phyloP scores from a whole-genome alignment of 2,888 invertebrate species.

The Acanthococcus lagerstroemiae region DNA sequence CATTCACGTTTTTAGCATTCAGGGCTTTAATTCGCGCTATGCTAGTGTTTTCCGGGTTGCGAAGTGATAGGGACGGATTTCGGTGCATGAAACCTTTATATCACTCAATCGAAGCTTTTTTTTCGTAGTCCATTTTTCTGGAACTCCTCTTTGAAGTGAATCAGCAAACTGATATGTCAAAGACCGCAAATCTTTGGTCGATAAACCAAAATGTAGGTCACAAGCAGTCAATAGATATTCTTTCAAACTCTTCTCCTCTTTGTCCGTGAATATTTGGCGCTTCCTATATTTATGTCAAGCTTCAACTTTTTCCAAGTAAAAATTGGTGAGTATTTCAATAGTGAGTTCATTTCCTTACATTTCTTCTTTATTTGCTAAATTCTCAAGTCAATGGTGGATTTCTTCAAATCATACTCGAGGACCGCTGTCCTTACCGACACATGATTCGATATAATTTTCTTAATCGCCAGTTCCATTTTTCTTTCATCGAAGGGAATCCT shows the following conservation, averaged over 20 bases:
- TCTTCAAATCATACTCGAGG: background rate
- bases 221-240: background rate
- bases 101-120: background rate
- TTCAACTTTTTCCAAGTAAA: background rate
- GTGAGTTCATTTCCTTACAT: background rate
- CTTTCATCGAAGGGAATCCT: too few species aligned
- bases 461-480: too few species aligned
- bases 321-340: background rate
- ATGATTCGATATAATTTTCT: too few species aligned
- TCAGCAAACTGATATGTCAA: background rate
- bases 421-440: too few species aligned
- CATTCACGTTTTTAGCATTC: background rate
- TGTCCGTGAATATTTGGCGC: background rate
- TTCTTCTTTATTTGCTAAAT: background rate
- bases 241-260: background rate
- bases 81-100: conserved; percentile 1
- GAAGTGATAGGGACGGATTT: background rate
- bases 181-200: background rate
- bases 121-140: background rate
- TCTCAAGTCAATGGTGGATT: background rate
- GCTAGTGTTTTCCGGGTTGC: conserved; percentile 7
- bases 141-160: background rate
- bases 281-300: background rate
- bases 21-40: background rate
- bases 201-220: background rate